Base-by-base conservation (phyloP, 2,888 invertebrate species). In the Pammene fasciana region DNA sequence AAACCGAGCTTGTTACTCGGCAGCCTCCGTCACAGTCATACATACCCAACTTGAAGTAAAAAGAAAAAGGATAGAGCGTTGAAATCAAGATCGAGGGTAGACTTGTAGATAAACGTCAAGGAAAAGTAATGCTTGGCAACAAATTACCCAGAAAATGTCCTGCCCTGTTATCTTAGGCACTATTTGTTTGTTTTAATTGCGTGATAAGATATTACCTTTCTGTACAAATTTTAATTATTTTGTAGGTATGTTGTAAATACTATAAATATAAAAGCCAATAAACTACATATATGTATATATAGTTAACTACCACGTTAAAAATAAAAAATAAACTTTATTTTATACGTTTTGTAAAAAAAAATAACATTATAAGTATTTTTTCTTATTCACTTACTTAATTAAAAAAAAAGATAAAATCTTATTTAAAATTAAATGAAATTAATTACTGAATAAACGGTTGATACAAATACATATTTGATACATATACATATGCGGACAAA, bases 101-200 rank as follows among this genome's bases (percentile, higher is more conserved):
- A 18, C 18, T 8, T 38, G 11, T 38, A 0, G 8, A 16, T 38
- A 61, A 61, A 38, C 13, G 11, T 61, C 26, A 34, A 45, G 34
- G 16, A 18, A 54, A n/a, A n/a, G 34, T 36, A 57, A 57, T 36
- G 34, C 36, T 18, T 48, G 62, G 41, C 11, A 45, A 11, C 62
- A 57, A 62, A 52, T n/a, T 55, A 68, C 43, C 18, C 62, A 13
- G 57, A 41, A 18, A 65, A 55, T 57, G 64, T 50, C 41, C 50
- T 36, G 36, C 18, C 50, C 13, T 56, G 36, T 57, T 57, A 68
- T 68, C 68, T 68, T 36, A 11, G 10, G 9, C 34, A n/a, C 48
- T 4, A 26, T 26, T 26, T 3, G 11, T 62, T 68, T 62, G 13
- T 34, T 68, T 68, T 68, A 50, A 62, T 68, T 41, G 61, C 14